Conservation (phyloP, 1,140 invertebrate genomes). For the Euglossa dilemma region DNA sequence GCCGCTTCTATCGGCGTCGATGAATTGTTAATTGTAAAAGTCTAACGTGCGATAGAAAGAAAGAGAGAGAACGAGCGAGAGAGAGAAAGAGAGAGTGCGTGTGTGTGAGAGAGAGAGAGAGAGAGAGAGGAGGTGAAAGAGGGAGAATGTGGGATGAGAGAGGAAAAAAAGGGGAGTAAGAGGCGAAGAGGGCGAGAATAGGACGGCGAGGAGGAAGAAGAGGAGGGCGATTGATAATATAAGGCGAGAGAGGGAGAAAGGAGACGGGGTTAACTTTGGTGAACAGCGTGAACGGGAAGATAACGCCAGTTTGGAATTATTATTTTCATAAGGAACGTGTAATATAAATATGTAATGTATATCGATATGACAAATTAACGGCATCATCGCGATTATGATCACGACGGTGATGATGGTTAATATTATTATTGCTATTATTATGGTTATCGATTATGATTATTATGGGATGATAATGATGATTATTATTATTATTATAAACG, state of each 20-base stretch:
- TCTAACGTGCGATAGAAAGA: conserved; percentile 14
- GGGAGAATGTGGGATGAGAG: conserved; percentile 18
- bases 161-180: background rate
- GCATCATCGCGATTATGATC: conserved; percentile 68
- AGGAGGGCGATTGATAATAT: background rate
- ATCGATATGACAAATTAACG: conserved; percentile 68
- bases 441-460: conserved; percentile 71
- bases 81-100: too few relatives aligned
- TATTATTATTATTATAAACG: conserved; percentile 71
- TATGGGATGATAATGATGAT: conserved; percentile 71
- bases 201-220: background rate
- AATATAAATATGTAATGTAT: conserved; percentile 71
- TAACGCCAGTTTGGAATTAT: conserved; percentile 69
- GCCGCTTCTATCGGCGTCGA: conserved; percentile 46
- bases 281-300: conserved; percentile 57
- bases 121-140: conserved; percentile 39
- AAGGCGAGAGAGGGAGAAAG: conserved; percentile 40
- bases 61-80: background rate
- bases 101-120: too few relatives aligned
- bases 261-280: conserved; percentile 8
- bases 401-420: conserved; percentile 65
- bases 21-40: conserved; percentile 69
- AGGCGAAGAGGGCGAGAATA: conserved; percentile 22
- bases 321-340: conserved; percentile 72
- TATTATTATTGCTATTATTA: conserved; percentile 74